These are phyloP conservation scores for Hydropsyche tenuis DNA, from an alignment of 1,140 invertebrate species.

Conservation along the genomic window DNA sequence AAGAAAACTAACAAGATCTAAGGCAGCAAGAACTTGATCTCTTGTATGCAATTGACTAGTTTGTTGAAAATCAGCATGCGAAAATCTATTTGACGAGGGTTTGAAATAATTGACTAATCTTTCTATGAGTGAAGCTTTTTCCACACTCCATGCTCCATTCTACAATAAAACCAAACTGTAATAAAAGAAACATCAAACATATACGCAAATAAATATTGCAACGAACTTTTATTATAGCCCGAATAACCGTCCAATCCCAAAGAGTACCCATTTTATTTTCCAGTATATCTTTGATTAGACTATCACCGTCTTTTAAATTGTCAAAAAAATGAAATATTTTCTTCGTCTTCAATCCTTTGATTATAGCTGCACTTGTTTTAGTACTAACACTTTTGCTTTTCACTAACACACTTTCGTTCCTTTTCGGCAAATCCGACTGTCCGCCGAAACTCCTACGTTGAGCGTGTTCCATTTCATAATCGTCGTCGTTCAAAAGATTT, in stretches of 20 bases:
- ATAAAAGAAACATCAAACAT: neutral
- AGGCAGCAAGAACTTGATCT: constrained; percentile 74
- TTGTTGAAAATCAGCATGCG: constrained; percentile 67
- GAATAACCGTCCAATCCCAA: constrained; percentile 88
- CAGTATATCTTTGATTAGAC: constrained; percentile 76
- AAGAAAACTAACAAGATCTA: constrained; percentile 81
- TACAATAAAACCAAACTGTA: neutral
- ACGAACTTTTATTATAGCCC: constrained; percentile 75
- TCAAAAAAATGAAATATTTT: constrained; percentile 62
- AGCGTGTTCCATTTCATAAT: constrained; percentile 55
- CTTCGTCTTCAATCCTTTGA: constrained; percentile 57
- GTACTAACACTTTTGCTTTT: constrained; percentile 62
- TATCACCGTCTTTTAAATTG: constrained; percentile 65
- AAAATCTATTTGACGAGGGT: constrained; percentile 87
- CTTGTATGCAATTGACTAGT: constrained; percentile 59
- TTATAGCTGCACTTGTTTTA: constrained; percentile 57
- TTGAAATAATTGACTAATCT: constrained; percentile 85
- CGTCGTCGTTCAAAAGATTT: constrained; percentile 58
- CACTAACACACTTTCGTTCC: constrained; percentile 58
- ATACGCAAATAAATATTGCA: neutral
- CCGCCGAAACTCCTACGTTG: constrained; percentile 60
- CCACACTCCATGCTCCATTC: constrained; percentile 63
- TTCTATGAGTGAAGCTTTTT: constrained; percentile 79
- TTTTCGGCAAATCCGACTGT: constrained; percentile 54
- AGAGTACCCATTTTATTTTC: constrained; percentile 72